Evolutionary conservation across 2,888 invertebrate species (phyloP).

Genomic region (Rhagium mordax): DNA sequence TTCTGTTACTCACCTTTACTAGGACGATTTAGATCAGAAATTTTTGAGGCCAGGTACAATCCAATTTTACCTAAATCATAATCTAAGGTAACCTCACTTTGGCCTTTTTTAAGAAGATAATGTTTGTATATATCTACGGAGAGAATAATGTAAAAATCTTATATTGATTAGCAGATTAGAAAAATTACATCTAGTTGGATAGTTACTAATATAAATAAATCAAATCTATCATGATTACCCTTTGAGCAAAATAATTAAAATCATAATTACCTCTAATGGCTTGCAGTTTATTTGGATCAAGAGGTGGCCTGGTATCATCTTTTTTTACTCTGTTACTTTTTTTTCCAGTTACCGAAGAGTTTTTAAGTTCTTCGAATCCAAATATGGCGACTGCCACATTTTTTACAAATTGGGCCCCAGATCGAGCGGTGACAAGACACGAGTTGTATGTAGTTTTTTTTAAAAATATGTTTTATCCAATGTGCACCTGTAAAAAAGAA

Average conservation of each 20-base stretch:
- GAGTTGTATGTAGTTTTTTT: constrained; percentile 14
- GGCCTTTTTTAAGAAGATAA: constrained; percentile 13
- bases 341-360: background rate
- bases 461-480: constrained; percentile 6
- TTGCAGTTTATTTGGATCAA: constrained; percentile 17
- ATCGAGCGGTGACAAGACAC: constrained; percentile 1
- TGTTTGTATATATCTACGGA: constrained; percentile 22
- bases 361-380: constrained; percentile 2
- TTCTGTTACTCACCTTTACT: too few relatives aligned
- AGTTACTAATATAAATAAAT: background rate
- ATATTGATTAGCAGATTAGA: background rate
- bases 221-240: background rate
- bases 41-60: too few relatives aligned
- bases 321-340: background rate
- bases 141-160: background rate
- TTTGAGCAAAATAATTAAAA: background rate
- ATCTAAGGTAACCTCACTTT: constrained; percentile 13
- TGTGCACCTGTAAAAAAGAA: constrained; percentile 11
- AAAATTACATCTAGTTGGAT: background rate
- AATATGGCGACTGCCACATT: constrained; percentile 14
- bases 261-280: constrained; percentile 17
- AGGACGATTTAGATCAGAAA: too few relatives aligned
- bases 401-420: constrained; percentile 18
- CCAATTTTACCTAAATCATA: constrained; percentile 4
- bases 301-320: constrained; percentile 7